These are phyloP conservation scores for Polydrusus pterygomalis DNA, from an alignment of 2,888 invertebrate species.

Conservation along the genomic window DNA sequence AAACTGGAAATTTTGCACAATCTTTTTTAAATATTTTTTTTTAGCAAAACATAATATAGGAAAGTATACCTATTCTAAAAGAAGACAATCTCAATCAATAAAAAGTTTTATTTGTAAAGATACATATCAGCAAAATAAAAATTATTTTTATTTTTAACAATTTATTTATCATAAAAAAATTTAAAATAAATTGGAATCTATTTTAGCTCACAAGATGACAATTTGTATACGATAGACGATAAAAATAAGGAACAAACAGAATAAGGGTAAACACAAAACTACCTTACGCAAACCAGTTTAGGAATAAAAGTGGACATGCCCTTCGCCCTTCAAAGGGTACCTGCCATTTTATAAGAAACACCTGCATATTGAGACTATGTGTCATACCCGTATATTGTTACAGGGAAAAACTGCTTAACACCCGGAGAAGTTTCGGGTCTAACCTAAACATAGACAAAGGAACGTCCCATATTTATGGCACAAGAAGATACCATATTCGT, in stretches of 20 bases:
- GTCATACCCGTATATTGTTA: conserved; percentile 64
- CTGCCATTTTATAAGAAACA: conserved; percentile 61
- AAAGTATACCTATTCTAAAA: no score
- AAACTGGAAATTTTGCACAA: no score
- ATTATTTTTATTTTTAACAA: no score
- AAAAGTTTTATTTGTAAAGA: no score
- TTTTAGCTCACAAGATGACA: neutral
- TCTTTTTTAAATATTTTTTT: no score
- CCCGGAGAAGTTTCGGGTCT: conserved; percentile 33
- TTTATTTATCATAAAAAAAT: no score
- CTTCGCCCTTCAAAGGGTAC: conserved; percentile 59
- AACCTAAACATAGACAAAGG: conserved; percentile 31
- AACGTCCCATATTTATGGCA: conserved; percentile 9
- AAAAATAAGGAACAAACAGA: conserved; percentile 24
- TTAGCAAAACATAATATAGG: no score
- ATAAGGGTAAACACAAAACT: conserved; percentile 25
- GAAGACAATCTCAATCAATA: no score
- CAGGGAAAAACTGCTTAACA: conserved; percentile 46
- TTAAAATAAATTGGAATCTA: no score
- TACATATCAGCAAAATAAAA: no score
- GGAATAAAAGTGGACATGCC: conserved; percentile 26
- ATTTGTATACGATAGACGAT: neutral
- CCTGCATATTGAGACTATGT: conserved; percentile 64
- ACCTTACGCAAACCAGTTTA: conserved; percentile 19
- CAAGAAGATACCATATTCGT: neutral